phyloP scores from a whole-genome alignment of 2,888 invertebrate genomes.

The Lacanobia wlatinum region DNA sequence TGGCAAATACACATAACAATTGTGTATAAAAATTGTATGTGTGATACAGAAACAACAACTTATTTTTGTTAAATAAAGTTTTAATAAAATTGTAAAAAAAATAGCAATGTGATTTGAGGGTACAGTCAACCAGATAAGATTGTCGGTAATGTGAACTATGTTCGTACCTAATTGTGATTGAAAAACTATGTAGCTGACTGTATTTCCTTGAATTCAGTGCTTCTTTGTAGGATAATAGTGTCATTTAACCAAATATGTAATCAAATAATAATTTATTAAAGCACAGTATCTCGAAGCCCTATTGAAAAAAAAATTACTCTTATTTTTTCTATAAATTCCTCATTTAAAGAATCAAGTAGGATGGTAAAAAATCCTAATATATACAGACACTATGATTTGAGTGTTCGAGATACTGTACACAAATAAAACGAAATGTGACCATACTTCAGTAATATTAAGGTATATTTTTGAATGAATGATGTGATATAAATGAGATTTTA shows the following conservation, averaged over 20 bases:
- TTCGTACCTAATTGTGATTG: constrained; percentile 18
- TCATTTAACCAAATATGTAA: constrained; percentile 57
- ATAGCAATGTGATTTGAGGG: constrained; percentile 21
- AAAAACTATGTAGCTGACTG: constrained; percentile 21
- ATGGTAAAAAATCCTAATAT: background rate
- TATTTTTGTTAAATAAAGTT: constrained; percentile 65
- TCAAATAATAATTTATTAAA: constrained; percentile 56
- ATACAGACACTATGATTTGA: background rate
- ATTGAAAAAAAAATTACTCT: background rate
- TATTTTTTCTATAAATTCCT: constrained; percentile 1
- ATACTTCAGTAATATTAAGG: constrained; percentile 69
- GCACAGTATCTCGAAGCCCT: constrained; percentile 29
- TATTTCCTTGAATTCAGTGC: constrained; percentile 32
- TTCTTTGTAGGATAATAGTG: constrained; percentile 39
- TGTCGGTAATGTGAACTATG: constrained; percentile 9
- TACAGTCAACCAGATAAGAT: constrained; percentile 33
- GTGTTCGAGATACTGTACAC: constrained; percentile 34
- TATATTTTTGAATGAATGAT: constrained; percentile 88
- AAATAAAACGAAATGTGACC: constrained; percentile 64
- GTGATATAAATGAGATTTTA: constrained; percentile 87
- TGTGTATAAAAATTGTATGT: constrained; percentile 48
- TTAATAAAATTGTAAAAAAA: constrained; percentile 36
- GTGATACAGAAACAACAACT: constrained; percentile 53
- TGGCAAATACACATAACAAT: constrained; percentile 32
- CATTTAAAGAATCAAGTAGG: background rate